Base-by-base conservation (phyloP, 2,797 vertebrate species). In the Phoebastria nigripes region DNA sequence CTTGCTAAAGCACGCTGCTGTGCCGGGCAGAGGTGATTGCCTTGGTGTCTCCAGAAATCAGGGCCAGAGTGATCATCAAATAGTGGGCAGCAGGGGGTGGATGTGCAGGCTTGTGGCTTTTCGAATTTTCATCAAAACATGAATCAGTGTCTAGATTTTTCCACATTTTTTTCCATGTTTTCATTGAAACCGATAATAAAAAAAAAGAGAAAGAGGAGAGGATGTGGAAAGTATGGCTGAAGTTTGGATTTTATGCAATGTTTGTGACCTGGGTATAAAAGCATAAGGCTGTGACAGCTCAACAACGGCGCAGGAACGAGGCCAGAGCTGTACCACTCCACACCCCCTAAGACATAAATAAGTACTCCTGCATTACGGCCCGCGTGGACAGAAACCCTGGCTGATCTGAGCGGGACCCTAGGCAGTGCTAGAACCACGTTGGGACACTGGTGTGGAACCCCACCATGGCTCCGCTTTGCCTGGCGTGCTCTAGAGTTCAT, bases 351-450 rank as follows among this genome's bases (percentile, higher is more conserved):
- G 71, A n/a, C 41, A 35, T 3, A 5, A 71, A 25, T 13, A 33
- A 17, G 12, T 12, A 81, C 37, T 46, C 49, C 61, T 28, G 51
- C 33, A 3, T 9, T 17, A 8, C 9, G 19, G 17, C 47, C 62
- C 26, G n/a, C 35, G 3, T 1, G 58, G 49, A 20, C 18, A 33
- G 59, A 49, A 54, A 14, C 14, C 41, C 35, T 16, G 72, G 47
- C 39, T 33, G 72, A 15, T 10, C 3, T 7, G 4, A 69, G 37
- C 6, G 6, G 52, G 52, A 29, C 20, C 17, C 44, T 2, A 12
- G 15, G 63, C 37, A n/a, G 29, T 4, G 37, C 39, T 41, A 18
- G 52, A 35, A 7, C 51, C 44, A 7, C 3, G 1, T 0, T 10
- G 35, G 49, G 58, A n/a, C 33, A 9, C 10, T 5, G 46, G 6